These are phyloP conservation scores for Melanotaenia pygmaea DNA, from an alignment of 2,797 vertebrate genomes.

Conservation along the genomic window DNA sequence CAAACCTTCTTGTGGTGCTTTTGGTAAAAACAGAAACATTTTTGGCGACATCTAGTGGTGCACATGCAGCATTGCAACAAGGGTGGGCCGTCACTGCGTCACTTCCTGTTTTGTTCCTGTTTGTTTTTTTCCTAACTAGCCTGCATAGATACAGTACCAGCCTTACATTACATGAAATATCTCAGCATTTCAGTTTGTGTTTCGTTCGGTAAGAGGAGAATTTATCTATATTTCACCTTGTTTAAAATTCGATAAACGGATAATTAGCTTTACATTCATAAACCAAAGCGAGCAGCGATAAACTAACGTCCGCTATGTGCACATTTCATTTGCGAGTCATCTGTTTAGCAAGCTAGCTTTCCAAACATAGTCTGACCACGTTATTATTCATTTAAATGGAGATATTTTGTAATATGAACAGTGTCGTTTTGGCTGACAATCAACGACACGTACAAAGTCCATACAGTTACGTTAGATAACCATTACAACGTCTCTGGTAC, in stretches of 20 bases:
- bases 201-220: slow-evolving; percentile 39
- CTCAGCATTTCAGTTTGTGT: not conserved
- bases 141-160: not conserved
- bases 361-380: not conserved
- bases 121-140: slow-evolving; percentile 32
- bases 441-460: not conserved
- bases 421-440: not conserved
- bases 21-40: not conserved
- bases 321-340: not conserved
- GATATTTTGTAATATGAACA: not conserved
- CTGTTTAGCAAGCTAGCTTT: not conserved
- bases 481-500: not conserved
- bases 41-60: slow-evolving; percentile 34
- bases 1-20: not conserved
- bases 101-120: slow-evolving; percentile 66
- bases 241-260: not conserved
- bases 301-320: not conserved
- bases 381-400: not conserved
- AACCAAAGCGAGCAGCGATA: not conserved
- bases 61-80: not conserved
- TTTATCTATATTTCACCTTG: not conserved
- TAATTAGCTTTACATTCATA: not conserved
- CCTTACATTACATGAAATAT: slow-evolving; percentile 17
- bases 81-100: slow-evolving; percentile 14
- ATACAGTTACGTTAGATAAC: slow-evolving; percentile 3